A percentile compares a stretch with the other conserved stretches of the same genome.
Conservation (phyloP, 2,113 vertebrate species). For the Henicopernis longicauda region DNA sequence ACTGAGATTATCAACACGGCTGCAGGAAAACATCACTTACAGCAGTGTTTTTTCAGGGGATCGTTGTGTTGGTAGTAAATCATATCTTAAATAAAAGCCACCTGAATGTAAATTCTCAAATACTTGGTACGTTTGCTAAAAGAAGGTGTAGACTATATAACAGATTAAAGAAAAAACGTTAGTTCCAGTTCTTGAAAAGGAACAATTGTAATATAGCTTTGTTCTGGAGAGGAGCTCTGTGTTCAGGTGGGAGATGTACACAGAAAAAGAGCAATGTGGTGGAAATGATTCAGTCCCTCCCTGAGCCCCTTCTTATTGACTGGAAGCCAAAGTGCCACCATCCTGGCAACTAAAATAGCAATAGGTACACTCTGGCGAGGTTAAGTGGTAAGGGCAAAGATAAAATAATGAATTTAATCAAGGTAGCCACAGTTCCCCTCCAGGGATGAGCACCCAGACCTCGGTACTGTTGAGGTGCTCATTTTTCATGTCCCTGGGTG, state of each 20-base stretch:
- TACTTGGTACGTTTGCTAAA: neutral
- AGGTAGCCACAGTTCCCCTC: accelerated
- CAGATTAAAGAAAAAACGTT: neutral
- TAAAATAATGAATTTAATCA: neutral
- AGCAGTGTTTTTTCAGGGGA: neutral
- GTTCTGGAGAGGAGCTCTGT: neutral
- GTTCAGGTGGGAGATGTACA: neutral
- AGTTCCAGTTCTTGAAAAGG: neutral
- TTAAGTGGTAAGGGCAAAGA: neutral
- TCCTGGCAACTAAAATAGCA: neutral
- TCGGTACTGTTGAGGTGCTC: neutral
- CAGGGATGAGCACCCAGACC: neutral
- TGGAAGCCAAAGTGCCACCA: neutral
- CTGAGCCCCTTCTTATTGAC: neutral
- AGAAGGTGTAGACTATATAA: neutral
- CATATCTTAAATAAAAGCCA: neutral
- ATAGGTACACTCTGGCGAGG: neutral
- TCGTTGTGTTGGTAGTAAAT: neutral
- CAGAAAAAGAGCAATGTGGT: neutral
- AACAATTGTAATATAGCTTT: neutral
- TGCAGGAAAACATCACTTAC: neutral
- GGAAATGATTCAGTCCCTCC: neutral
- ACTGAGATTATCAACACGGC: neutral
- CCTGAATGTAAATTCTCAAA: neutral
- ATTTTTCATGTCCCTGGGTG: neutral